A percentile compares a stretch with the other conserved stretches of the same genome.
Conservation (phyloP, 2,888 invertebrate genomes). For the Eulithis prunata region DNA sequence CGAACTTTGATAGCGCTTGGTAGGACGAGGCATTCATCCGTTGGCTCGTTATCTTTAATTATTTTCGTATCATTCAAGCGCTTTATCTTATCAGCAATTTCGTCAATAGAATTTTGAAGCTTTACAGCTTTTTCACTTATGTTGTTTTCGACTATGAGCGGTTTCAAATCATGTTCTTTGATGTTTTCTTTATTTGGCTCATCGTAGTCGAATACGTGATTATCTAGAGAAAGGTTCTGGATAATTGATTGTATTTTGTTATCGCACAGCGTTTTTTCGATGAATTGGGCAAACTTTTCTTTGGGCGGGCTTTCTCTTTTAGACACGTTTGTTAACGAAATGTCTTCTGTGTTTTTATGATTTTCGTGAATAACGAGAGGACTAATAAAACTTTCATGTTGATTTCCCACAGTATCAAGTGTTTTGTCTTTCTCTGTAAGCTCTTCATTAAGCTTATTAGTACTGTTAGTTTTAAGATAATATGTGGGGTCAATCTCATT, state of each 20-base stretch:
- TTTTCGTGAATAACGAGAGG: conserved; percentile 46
- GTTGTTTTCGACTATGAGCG: conserved; percentile 44
- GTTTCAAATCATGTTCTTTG: conserved; percentile 44
- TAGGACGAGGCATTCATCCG: conserved; percentile 35
- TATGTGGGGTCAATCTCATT: not conserved
- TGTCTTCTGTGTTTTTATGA: conserved; percentile 50
- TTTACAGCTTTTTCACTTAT: conserved; percentile 57
- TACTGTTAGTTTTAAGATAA: not conserved
- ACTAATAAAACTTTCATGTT: conserved; percentile 3
- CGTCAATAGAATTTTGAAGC: conserved; percentile 59
- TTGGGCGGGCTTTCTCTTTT: conserved; percentile 77
- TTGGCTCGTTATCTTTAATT: conserved; percentile 34
- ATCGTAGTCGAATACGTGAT: conserved; percentile 52
- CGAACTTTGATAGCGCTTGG: conserved; percentile 34
- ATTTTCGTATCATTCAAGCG: conserved; percentile 47
- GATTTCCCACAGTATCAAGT: conserved; percentile 2
- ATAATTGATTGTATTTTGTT: conserved; percentile 77
- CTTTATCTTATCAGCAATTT: conserved; percentile 61
- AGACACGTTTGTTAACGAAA: conserved; percentile 43
- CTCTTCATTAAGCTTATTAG: not conserved
- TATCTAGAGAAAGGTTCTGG: conserved; percentile 73
- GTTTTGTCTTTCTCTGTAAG: not conserved
- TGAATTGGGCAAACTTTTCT: conserved; percentile 73
- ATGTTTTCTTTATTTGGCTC: conserved; percentile 42
- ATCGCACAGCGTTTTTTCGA: conserved; percentile 77